Evolutionary conservation across 2,888 invertebrate species (phyloP).

Genomic region (Aspidapion aeneum): DNA sequence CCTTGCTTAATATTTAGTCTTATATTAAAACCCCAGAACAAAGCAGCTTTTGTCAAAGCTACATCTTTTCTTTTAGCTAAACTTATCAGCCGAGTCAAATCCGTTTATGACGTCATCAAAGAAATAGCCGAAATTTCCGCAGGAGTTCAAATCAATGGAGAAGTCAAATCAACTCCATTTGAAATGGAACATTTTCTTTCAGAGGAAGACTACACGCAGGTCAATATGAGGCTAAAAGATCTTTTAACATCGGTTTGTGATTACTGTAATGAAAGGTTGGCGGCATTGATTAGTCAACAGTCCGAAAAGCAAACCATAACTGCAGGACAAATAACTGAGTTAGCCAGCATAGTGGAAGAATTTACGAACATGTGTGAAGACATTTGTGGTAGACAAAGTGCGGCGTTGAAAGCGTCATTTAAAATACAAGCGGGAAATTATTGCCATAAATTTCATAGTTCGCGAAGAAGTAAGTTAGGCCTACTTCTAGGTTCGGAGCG

Average conservation of each 20-base stretch:
- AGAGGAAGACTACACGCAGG: conserved; percentile 63
- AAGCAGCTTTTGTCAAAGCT: too few species aligned
- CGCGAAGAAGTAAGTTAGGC: conserved; percentile 80
- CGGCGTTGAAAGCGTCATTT: conserved; percentile 76
- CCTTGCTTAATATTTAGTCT: too few species aligned
- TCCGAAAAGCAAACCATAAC: conserved; percentile 70
- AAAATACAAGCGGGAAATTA: conserved; percentile 88
- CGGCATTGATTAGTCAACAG: conserved; percentile 79
- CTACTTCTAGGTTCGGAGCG: conserved; percentile 84
- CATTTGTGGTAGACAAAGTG: conserved; percentile 69
- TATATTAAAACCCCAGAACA: too few species aligned
- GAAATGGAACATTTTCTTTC: conserved; percentile 63
- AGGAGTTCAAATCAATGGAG: conserved; percentile 44
- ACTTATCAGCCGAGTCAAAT: conserved; percentile 70
- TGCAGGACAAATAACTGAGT: conserved; percentile 70
- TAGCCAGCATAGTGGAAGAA: conserved; percentile 72
- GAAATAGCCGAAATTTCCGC: conserved; percentile 69
- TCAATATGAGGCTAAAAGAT: conserved; percentile 70
- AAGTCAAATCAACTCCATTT: conserved; percentile 32
- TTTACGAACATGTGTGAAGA: conserved; percentile 75
- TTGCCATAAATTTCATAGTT: conserved; percentile 86
- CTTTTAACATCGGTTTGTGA: conserved; percentile 82
- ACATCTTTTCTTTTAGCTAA: conserved; percentile 44
- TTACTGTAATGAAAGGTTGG: conserved; percentile 89
- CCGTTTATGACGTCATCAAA: conserved; percentile 71